Evolutionary conservation across 1,140 invertebrate genomes (phyloP).

Genomic region (Diprion similis): DNA sequence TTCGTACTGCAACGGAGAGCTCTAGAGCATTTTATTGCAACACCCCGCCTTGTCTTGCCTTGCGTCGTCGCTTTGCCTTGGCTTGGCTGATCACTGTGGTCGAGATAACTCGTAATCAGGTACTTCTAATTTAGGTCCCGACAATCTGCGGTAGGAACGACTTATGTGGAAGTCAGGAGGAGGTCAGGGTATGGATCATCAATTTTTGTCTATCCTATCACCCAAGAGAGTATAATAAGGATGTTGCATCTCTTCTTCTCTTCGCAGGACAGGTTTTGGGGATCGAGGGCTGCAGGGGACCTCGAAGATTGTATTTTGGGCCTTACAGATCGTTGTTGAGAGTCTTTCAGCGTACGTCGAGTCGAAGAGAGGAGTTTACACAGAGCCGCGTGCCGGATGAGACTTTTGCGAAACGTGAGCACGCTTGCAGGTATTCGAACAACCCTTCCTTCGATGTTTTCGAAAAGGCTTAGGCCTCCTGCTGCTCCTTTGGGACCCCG

Average conservation of each 20-base stretch:
- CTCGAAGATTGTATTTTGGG: neutral
- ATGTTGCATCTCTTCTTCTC: neutral
- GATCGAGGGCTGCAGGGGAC: neutral
- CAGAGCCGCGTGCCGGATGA: neutral
- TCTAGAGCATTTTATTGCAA: neutral
- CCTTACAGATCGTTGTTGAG: neutral
- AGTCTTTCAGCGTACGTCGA: neutral
- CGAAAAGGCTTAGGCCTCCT: neutral
- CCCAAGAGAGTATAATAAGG: neutral
- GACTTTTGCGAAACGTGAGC: neutral
- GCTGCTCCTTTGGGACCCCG: neutral
- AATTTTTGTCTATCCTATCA: neutral
- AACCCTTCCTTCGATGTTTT: neutral
- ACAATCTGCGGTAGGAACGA: no score
- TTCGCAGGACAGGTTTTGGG: neutral
- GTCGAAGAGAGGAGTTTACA: neutral
- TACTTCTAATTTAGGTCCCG: no score
- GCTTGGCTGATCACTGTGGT: neutral
- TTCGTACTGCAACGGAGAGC: neutral
- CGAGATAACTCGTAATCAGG: neutral
- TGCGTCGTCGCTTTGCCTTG: neutral
- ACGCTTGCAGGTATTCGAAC: neutral
- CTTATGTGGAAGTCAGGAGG: no score
- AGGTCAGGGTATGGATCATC: neutral
- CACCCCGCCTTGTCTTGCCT: neutral